Evolutionary conservation across 2,113 vertebrate species (phyloP), one percentile per base, ranked within the genome.

Genomic region (Perca schrenkii): DNA sequence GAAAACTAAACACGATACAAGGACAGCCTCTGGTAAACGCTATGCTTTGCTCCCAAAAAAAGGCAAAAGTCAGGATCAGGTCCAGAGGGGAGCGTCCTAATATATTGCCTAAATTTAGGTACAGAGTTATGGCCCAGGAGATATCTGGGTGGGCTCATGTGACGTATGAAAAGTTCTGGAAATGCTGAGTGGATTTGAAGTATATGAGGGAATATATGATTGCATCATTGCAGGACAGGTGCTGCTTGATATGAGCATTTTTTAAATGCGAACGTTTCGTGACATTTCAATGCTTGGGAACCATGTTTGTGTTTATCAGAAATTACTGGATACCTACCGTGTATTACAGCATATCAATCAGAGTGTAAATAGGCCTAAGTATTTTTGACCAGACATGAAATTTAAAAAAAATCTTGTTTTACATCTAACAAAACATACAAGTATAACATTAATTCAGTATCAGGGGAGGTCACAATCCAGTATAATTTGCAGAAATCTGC

Each of bases 211-310:
- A 96, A 97, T 96, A 97, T 95, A 89, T 89, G 93, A 91, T 93
- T 91, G 92, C 95, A 94, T 94, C 96, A 98, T 96, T 94, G 94
- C 89, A 65, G 89, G 96, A 97, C 97, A 98, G 97, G 96, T 98
- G 96, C 91, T 91, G 91, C 89, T 88, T 91, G 90, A 86, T 31
- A 95, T 95, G 79, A 89, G 92, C 89, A 85, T 91, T 94, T 96
- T 93, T 93, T 89, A 94, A 94, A 92, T 31, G 50, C 52, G 62
- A 80, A 73, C 69, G 46, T 80, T 67, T 72, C 74, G 34, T 93
- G 92, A 93, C 95, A 94, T 94, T 96, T 95, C 94, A 94, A 90
- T 90, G 90, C 91, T 85, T 90, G 92, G 88, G 4, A 83, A 77
- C 91, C 85, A 88, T 94, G 94, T 94, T 94, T 80, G 2, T 68